Evolutionary conservation across 2,888 invertebrate genomes (phyloP).

Genomic region (Acheta domesticus): DNA sequence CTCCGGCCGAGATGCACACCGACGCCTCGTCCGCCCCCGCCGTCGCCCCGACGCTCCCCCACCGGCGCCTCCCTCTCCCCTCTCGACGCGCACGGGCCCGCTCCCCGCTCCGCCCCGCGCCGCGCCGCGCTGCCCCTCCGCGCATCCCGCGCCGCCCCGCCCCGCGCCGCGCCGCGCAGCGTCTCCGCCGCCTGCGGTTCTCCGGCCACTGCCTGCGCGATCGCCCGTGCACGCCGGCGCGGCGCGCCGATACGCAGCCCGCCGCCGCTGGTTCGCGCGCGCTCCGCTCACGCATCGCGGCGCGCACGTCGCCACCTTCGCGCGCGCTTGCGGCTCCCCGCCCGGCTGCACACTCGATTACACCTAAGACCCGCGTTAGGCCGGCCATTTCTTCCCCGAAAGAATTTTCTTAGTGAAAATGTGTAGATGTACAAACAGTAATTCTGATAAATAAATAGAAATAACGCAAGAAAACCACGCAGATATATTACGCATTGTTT

Average conservation of each 20-base stretch:
- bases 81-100: too few relatives aligned
- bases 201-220: slow-evolving; percentile 18
- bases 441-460: too few relatives aligned
- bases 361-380: too few relatives aligned
- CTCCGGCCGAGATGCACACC: slow-evolving; percentile 6
- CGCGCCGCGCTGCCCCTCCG: neutral
- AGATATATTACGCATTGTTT: too few relatives aligned
- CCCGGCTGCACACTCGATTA: neutral
- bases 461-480: too few relatives aligned
- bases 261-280: neutral
- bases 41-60: too few relatives aligned
- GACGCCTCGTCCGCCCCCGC: neutral
- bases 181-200: neutral
- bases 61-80: too few relatives aligned
- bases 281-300: slow-evolving; percentile 1
- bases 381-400: too few relatives aligned
- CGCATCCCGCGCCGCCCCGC: neutral
- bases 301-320: neutral
- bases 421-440: too few relatives aligned
- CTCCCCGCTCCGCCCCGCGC: too few relatives aligned
- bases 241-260: neutral
- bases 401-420: too few relatives aligned
- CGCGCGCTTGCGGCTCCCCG: neutral
- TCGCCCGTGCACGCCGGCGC: neutral
- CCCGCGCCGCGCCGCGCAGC: neutral